Conservation (phyloP, 1,140 invertebrate species). For the Agrilus planipennis region DNA sequence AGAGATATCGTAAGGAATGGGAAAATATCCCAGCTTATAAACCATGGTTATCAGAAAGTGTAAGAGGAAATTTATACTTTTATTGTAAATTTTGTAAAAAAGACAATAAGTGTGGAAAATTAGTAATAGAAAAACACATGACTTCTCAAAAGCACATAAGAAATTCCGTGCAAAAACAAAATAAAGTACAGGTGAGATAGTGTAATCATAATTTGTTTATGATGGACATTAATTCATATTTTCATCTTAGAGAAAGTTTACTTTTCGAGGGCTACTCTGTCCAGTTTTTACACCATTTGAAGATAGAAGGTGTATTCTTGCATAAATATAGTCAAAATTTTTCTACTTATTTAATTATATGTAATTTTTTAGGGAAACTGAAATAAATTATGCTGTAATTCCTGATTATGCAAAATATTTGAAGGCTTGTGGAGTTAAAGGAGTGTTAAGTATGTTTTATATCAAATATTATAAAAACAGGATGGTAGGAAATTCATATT, state of each 20-base stretch:
- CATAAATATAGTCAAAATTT: conserved; percentile 5
- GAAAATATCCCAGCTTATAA: conserved; percentile 24
- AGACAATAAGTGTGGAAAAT: conserved; percentile 26
- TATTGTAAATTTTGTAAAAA: conserved; percentile 30
- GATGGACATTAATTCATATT: neutral
- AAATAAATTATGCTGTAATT: conserved; percentile 44
- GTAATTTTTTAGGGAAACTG: conserved; percentile 21
- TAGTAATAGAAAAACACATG: conserved; percentile 28
- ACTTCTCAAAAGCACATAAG: conserved; percentile 22
- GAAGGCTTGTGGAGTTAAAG: conserved; percentile 44
- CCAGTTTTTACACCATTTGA: conserved; percentile 25
- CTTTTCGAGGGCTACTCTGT: conserved; percentile 25
- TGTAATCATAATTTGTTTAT: conserved; percentile 1
- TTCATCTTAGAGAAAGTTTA: conserved; percentile 24
- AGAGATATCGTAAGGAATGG: conserved; percentile 30
- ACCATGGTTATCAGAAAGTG: conserved; percentile 25
- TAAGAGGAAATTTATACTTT: conserved; percentile 24
- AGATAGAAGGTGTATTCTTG: neutral
- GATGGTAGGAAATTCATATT: too few species aligned
- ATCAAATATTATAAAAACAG: too few species aligned
- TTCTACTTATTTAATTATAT: conserved; percentile 11
- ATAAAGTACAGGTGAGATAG: conserved; percentile 11
- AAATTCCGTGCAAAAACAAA: conserved; percentile 14
- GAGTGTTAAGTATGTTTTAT: conserved; percentile 48
- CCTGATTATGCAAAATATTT: conserved; percentile 49